Evolutionary conservation across 2,888 invertebrate species (phyloP).

Genomic region (Drosophila kokeensis): DNA sequence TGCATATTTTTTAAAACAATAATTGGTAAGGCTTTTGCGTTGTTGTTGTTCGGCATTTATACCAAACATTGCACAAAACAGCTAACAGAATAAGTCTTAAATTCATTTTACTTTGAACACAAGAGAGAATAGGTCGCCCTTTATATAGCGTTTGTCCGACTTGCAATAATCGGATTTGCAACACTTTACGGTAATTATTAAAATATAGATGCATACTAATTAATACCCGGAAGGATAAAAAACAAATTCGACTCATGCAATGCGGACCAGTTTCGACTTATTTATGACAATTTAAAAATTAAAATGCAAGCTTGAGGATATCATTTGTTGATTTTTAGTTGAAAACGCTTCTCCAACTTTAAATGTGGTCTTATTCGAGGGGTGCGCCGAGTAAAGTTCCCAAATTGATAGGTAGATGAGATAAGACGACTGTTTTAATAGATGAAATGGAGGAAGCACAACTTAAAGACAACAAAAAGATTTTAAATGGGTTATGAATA

Average conservation of each 20-base stretch:
- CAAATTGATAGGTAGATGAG: too few relatives aligned
- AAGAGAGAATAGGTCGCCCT: neutral
- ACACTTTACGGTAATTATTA: neutral
- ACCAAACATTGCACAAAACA: neutral
- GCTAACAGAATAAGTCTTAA: neutral
- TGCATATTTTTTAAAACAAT: too few relatives aligned
- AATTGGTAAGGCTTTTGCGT: too few relatives aligned
- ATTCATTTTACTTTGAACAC: neutral
- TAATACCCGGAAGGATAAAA: neutral
- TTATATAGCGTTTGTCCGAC: neutral
- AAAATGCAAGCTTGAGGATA: neutral
- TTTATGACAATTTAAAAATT: too few relatives aligned
- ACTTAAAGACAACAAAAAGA: too few relatives aligned
- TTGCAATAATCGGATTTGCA: neutral
- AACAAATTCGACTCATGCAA: neutral
- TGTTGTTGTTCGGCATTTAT: too few relatives aligned
- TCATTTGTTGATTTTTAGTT: neutral
- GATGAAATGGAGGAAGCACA: too few relatives aligned
- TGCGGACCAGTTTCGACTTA: too few relatives aligned
- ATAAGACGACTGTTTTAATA: too few relatives aligned
- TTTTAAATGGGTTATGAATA: too few relatives aligned
- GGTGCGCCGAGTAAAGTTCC: too few relatives aligned
- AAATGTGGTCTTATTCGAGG: neutral
- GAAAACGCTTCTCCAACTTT: neutral
- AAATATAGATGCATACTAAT: neutral